A percentile compares a stretch with the other conserved stretches of the same genome.
Evolutionary conservation across 2,888 invertebrate species (phyloP).

Genomic region (Himalopsyche anomala): DNA sequence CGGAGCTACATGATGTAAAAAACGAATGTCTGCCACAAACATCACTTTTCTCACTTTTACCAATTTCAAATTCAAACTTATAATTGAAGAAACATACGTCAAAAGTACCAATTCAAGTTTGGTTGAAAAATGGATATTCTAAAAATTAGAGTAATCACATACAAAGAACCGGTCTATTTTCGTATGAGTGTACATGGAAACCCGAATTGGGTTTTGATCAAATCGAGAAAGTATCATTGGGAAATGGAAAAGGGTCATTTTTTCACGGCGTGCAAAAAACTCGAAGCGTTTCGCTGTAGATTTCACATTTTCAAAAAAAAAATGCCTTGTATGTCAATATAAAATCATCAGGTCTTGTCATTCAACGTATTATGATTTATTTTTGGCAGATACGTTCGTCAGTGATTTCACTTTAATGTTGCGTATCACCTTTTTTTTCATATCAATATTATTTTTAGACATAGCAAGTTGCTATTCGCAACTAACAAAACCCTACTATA

Average conservation of each 20-base stretch:
- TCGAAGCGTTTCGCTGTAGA: not conserved
- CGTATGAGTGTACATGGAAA: not conserved
- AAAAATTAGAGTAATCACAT: not conserved
- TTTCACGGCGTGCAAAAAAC: conserved; percentile 19
- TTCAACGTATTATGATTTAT: not conserved
- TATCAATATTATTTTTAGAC: too few relatives aligned
- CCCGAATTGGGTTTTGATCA: conserved; percentile 38
- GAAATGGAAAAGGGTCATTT: conserved; percentile 38
- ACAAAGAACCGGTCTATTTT: not conserved
- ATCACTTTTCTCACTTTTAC: too few relatives aligned
- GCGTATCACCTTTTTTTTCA: not conserved
- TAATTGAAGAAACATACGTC: too few relatives aligned
- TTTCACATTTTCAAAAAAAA: not conserved
- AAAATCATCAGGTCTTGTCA: conserved; percentile 8
- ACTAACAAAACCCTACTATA: too few relatives aligned
- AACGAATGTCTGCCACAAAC: too few relatives aligned
- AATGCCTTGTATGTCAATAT: not conserved
- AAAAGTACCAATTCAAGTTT: too few relatives aligned
- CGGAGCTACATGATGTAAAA: too few relatives aligned
- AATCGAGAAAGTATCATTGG: conserved; percentile 39
- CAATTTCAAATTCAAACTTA: too few relatives aligned
- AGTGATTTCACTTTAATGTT: not conserved
- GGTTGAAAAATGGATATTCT: too few relatives aligned
- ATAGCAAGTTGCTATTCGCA: too few relatives aligned
- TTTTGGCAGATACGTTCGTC: not conserved